These are phyloP conservation scores for Phalacrocorax brasilianus DNA, from an alignment of 2,113 vertebrate genomes.

Conservation along the genomic window DNA sequence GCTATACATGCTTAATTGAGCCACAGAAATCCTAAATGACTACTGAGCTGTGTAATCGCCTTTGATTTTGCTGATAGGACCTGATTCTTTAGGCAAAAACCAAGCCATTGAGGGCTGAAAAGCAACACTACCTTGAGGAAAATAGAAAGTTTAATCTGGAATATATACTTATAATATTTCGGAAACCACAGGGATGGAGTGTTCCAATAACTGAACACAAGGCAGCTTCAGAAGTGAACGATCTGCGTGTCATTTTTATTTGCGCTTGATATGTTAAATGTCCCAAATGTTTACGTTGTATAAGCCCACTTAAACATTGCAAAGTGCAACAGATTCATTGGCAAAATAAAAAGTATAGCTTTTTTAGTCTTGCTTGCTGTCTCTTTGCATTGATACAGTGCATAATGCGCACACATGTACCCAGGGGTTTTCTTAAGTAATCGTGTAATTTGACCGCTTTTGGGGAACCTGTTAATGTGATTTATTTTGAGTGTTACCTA, in stretches of 20 bases:
- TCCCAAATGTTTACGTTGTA: conserved; percentile 72
- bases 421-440: conserved; percentile 49
- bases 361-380: conserved; percentile 14
- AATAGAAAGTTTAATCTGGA: conserved; percentile 80
- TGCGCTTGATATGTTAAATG: conserved; percentile 82
- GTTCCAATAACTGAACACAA: conserved; percentile 88
- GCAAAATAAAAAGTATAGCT: conserved; percentile 57
- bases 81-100: conserved; percentile 81
- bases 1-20: conserved; percentile 87
- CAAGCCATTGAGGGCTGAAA: conserved; percentile 80
- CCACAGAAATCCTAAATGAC: conserved; percentile 94
- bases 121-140: conserved; percentile 76
- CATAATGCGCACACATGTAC: neutral
- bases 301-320: conserved; percentile 74
- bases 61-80: conserved; percentile 90
- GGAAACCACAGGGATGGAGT: conserved; percentile 80
- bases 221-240: conserved; percentile 83
- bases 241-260: conserved; percentile 76
- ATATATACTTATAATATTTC: conserved; percentile 87
- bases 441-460: conserved; percentile 66
- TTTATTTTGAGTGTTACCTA: conserved; percentile 61
- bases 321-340: conserved; percentile 71
- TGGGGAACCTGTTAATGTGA: conserved; percentile 61
- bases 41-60: conserved; percentile 85
- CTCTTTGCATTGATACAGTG: conserved; percentile 20